A percentile compares a stretch with the other conserved stretches of the same genome.
Conservation (phyloP, 1,140 invertebrate genomes). For the Fopius arisanus region DNA sequence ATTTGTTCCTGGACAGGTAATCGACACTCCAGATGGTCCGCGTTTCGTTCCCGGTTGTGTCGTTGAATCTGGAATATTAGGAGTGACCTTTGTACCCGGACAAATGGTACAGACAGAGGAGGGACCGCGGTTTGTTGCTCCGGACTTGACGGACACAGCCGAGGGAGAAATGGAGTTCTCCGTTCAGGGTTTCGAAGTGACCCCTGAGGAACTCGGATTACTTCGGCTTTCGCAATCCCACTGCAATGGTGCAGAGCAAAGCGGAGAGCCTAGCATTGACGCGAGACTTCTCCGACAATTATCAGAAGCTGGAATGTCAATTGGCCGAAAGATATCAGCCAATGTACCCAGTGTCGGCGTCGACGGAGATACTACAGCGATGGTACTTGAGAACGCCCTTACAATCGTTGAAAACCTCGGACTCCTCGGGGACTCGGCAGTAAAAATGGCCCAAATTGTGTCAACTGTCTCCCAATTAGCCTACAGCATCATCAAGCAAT, state of each 20-base stretch:
- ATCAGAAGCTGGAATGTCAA: conserved; percentile 74
- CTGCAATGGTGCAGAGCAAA: conserved; percentile 64
- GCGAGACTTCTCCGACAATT: conserved; percentile 73
- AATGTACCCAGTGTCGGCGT: conserved; percentile 72
- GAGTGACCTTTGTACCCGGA: conserved; percentile 75
- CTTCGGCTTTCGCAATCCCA: conserved; percentile 67
- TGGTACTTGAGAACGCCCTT: conserved; percentile 59
- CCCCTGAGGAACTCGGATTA: conserved; percentile 73
- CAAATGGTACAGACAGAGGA: conserved; percentile 77
- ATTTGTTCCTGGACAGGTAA: conserved; percentile 78
- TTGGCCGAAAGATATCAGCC: conserved; percentile 71
- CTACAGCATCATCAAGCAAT: conserved; percentile 53
- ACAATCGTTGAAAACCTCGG: conserved; percentile 59
- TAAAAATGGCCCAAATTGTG: conserved; percentile 63
- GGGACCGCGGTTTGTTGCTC: conserved; percentile 75
- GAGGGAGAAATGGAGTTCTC: conserved; percentile 75
- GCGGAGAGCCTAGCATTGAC: conserved; percentile 72
- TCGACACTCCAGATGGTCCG: conserved; percentile 75
- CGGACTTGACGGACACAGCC: conserved; percentile 72
- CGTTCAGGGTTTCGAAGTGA: conserved; percentile 79
- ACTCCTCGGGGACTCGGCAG: conserved; percentile 53
- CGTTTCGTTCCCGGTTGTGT: conserved; percentile 78
- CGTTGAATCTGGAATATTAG: conserved; percentile 71
- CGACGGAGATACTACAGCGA: conserved; percentile 67
- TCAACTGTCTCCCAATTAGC: conserved; percentile 58